Base-by-base conservation (phyloP, 2,797 vertebrate genomes). In the Coregonus ussuriensis region DNA sequence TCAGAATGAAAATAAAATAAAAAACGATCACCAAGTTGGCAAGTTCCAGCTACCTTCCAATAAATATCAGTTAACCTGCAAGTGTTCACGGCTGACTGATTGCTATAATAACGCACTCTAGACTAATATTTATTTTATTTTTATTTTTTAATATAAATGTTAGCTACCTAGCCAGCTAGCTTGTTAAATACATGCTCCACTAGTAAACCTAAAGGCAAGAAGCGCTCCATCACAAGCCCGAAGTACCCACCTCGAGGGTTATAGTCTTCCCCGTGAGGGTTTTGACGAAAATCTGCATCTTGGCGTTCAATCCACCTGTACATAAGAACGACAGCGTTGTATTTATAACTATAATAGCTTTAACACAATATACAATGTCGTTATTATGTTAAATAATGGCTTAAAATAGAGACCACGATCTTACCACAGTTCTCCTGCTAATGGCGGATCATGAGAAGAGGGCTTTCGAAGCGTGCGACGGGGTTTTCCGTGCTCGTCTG, bases 191-290 rank as follows among this genome's bases (percentile, higher is more conserved):
- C 71, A 72, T 6, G 47, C 51, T 1, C 31, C 6, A 6, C 14
- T 29, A 33, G 29, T 54, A 35, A 25, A 25, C 25, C 31, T 33
- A 33, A 25, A 25, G 9, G 7, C 6, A 33, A 29, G n/a, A 67
- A 18, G 25, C 35, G 62, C 70, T 80, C 21, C 62, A 21, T 62
- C 54, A 78, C 69, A 72, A 65, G 41, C 41, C 41, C 9, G 2
- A 47, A 47, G 6, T 84, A 82, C 93, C 80, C 85, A 97, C 96
- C 97, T 99, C 97, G 87, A 98, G 97, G 85, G 98, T 98, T 88
- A 99, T 99, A 4, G 97, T 99, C 88, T 99, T 98, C 89, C 98
- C 97, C 82, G 98, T 98, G 54, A 98, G 95, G 89, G 98, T 99
- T 92, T 99, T 99, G 77, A 99, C 97, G 83, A 98, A 99, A 91